phyloP scores from a whole-genome alignment of 2,797 vertebrate genomes.

The Enoplosus armatus region DNA sequence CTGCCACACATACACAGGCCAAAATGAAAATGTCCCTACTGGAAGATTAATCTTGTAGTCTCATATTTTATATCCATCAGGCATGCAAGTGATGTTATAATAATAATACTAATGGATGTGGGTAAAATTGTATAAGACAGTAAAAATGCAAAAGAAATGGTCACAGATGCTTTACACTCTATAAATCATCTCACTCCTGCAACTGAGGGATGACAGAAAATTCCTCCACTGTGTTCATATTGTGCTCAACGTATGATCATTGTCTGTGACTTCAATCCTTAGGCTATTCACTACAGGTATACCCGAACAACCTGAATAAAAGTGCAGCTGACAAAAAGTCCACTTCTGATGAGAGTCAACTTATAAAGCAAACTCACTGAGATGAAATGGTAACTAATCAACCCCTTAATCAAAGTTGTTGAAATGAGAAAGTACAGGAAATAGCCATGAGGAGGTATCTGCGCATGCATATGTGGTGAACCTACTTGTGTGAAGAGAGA shows the following conservation, averaged over 20 bases:
- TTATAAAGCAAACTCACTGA: neutral
- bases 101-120: neutral
- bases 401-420: neutral
- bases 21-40: slow-evolving; percentile 3
- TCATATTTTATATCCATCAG: slow-evolving; percentile 13
- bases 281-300: neutral
- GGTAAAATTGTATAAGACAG: neutral
- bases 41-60: slow-evolving; percentile 13
- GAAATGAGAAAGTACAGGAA: neutral
- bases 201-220: neutral
- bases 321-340: neutral
- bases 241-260: neutral
- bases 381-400: neutral
- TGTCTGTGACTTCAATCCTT: neutral
- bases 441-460: neutral
- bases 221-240: neutral
- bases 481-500: slow-evolving; percentile 2
- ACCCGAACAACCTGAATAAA: neutral
- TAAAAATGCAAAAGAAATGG: neutral
- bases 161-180: neutral
- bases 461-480: neutral
- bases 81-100: neutral
- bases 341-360: neutral
- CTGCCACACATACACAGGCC: neutral
- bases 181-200: slow-evolving; percentile 1